These are phyloP conservation scores for Pseudorhombus dupliciocellatus DNA, from an alignment of 2,113 vertebrate genomes.

Conservation along the genomic window DNA sequence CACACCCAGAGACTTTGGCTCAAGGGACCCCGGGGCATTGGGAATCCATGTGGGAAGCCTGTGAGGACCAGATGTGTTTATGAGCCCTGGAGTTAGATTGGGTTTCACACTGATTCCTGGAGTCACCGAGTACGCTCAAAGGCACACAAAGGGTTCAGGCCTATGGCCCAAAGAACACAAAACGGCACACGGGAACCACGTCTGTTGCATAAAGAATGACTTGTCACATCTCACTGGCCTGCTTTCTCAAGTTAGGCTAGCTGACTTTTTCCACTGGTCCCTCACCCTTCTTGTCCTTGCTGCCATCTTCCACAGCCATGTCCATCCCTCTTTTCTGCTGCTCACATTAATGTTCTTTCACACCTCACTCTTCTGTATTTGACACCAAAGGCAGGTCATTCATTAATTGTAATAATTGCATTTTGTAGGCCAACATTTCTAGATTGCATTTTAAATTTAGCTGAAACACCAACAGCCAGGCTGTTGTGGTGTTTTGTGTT, in stretches of 20 bases:
- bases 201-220: slow-evolving; percentile 34
- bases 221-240: slow-evolving; percentile 24
- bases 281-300: background rate
- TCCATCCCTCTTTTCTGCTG: background rate
- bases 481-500: background rate
- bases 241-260: slow-evolving; percentile 30
- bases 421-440: too few relatives aligned
- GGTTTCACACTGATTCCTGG: slow-evolving; percentile 49
- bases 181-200: slow-evolving; percentile 35
- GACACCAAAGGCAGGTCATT: background rate
- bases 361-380: background rate
- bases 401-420: background rate
- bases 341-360: too few relatives aligned
- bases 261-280: background rate
- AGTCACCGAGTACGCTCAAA: slow-evolving; percentile 23
- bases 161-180: slow-evolving; percentile 24
- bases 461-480: background rate
- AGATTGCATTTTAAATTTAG: background rate
- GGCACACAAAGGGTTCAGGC: slow-evolving; percentile 12
- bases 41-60: slow-evolving; percentile 61
- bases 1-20: slow-evolving; percentile 55
- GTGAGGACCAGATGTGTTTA: slow-evolving; percentile 77
- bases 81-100: slow-evolving; percentile 48
- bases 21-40: slow-evolving; percentile 41
- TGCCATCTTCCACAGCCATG: background rate